Percentiles rank a stretch among this genome's conserved stretches.
Conservation (phyloP, 1,140 invertebrate species). For the Atta cephalotes region DNA sequence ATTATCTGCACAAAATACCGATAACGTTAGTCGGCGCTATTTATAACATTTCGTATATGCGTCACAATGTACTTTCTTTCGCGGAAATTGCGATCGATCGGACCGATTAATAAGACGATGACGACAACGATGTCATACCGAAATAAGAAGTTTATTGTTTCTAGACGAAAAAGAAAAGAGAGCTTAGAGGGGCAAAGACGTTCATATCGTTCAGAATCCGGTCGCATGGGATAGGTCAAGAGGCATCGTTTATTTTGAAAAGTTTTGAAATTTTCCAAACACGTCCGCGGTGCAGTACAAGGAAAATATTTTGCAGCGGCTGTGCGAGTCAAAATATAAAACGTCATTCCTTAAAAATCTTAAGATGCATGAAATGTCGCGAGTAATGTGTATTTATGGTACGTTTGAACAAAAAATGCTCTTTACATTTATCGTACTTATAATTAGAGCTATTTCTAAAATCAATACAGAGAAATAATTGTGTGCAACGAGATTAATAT, state of each 20-base stretch:
- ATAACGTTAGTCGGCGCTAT: slow-evolving; percentile 46
- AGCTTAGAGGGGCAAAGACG: slow-evolving; percentile 15
- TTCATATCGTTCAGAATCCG: slow-evolving; percentile 54
- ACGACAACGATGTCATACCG: slow-evolving; percentile 54
- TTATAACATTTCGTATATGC: slow-evolving; percentile 34
- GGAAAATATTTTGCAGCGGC: slow-evolving; percentile 57
- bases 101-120: slow-evolving; percentile 47
- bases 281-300: slow-evolving; percentile 39
- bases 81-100: background rate
- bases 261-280: slow-evolving; percentile 77
- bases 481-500: background rate
- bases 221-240: slow-evolving; percentile 78
- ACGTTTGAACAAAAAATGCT: slow-evolving; percentile 7
- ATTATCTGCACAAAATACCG: slow-evolving; percentile 56
- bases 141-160: slow-evolving; percentile 79
- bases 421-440: background rate
- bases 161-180: slow-evolving; percentile 65
- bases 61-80: slow-evolving; percentile 68
- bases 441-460: background rate
- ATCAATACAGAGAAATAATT: background rate
- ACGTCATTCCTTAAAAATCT: slow-evolving; percentile 17
- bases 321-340: slow-evolving; percentile 44
- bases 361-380: background rate
- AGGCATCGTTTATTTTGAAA: slow-evolving; percentile 76
- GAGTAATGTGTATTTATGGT: background rate